Evolutionary conservation across 2,888 invertebrate genomes (phyloP).

Genomic region (Macaria notata): DNA sequence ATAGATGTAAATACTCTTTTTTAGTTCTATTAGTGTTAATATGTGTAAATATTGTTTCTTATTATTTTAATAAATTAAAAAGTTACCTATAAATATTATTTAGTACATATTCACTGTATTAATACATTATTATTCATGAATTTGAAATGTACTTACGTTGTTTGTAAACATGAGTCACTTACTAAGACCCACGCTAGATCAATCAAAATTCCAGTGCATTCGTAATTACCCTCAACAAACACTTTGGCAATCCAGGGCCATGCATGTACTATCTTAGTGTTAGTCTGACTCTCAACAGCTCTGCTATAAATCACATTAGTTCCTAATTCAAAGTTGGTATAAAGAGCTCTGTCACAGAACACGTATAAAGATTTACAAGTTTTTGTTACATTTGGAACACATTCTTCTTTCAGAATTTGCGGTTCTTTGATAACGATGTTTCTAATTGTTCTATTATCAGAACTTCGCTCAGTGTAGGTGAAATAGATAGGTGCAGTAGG

Average conservation of each 20-base stretch:
- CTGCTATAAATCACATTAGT: constrained; percentile 47
- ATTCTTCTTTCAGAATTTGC: constrained; percentile 66
- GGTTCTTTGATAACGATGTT: constrained; percentile 60
- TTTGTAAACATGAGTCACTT: constrained; percentile 78
- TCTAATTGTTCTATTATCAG: constrained; percentile 37
- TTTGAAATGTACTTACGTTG: constrained; percentile 22
- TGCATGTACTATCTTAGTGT: constrained; percentile 35
- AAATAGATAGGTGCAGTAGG: constrained; percentile 55
- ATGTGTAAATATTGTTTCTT: too few species aligned
- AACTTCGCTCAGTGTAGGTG: constrained; percentile 46
- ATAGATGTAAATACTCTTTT: too few species aligned
- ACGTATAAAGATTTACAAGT: constrained; percentile 81
- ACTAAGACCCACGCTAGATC: constrained; percentile 86
- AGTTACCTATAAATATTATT: neutral
- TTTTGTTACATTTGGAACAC: constrained; percentile 71
- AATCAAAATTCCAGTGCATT: constrained; percentile 87
- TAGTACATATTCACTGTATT: too few species aligned
- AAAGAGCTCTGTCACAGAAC: constrained; percentile 74
- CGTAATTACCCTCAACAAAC: constrained; percentile 86
- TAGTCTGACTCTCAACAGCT: constrained; percentile 34
- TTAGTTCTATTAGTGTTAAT: too few species aligned
- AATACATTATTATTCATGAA: too few species aligned
- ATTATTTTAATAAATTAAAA: too few species aligned
- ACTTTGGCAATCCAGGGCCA: constrained; percentile 90
- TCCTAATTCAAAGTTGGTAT: constrained; percentile 54